Base-by-base conservation (phyloP, 2,888 invertebrate genomes). In the Lysandra coridon region DNA sequence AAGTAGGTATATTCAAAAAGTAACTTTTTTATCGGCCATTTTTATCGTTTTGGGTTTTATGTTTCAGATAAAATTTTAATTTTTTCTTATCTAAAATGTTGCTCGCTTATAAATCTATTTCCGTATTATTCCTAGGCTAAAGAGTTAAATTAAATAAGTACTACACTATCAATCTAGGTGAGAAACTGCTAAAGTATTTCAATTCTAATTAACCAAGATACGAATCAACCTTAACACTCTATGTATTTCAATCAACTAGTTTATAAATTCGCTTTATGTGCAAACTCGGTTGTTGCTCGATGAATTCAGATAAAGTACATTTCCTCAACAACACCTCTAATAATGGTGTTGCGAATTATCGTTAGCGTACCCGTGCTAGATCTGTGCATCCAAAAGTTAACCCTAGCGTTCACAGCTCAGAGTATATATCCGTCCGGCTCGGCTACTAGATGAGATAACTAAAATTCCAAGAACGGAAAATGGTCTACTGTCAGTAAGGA, bases 321-420 rank as follows among this genome's bases (percentile, higher is more conserved):
- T 85, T 85, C 84, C 85, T 84, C 82, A 83, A 85, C 84, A 85
- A 83, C 83, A 82, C 82, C 83, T 81, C 84, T 85, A 85, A 84
- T 85, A 85, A 85, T 85, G 84, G 84, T 83, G 83, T 83, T 80
- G 84, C 84, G 85, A 85, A 85, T 85, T 85, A 85, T 85, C 85
- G 85, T 85, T 85, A 85, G 82, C 83, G 81, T 82, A 79, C 83
- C 82, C 83, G 78, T 80, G 79, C 74, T 64, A 73, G 79, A 76
- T 53, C 79, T 78, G 57, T 40, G 17, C 79, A 64, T 78, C 10
- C 78, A 53, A 81, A 81, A 81, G 74, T 80, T 57, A 76, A 77
- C 81, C 78, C 33, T 80, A 79, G 14, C 44, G 30, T 12, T 49
- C 37, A 73, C 6, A 49, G 10, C 23, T 62, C 80, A 81, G 73